Conservation (phyloP, 2,113 vertebrate species). For the Grallaria varia region DNA sequence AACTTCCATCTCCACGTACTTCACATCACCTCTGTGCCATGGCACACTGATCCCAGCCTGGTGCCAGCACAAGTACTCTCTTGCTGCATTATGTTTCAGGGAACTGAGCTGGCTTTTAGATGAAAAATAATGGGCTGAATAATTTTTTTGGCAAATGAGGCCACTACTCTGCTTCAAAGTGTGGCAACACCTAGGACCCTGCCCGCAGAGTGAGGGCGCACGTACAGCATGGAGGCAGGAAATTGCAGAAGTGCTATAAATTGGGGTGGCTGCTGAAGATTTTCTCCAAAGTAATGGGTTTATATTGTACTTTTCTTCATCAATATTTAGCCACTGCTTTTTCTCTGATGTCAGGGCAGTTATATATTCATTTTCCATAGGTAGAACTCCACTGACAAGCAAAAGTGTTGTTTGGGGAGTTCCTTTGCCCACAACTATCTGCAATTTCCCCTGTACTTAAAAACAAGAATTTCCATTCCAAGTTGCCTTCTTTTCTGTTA, state of each 20-base stretch:
- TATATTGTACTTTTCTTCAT: neutral
- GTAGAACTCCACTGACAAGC: neutral
- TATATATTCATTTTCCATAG: neutral
- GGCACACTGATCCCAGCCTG: neutral
- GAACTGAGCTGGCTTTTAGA: neutral
- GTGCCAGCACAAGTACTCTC: neutral
- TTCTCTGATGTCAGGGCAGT: neutral
- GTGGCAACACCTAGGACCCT: neutral
- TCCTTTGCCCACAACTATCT: neutral
- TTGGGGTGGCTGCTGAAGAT: neutral
- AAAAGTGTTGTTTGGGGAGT: neutral
- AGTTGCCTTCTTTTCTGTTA: neutral
- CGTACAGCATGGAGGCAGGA: neutral
- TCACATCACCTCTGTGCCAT: neutral
- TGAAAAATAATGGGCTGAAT: neutral
- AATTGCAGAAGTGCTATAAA: neutral
- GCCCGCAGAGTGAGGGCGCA: accelerated
- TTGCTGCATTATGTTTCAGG: neutral
- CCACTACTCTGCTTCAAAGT: neutral
- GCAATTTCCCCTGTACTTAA: neutral
- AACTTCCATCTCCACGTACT: neutral
- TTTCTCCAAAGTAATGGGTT: neutral
- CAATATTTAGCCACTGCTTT: neutral
- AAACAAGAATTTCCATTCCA: neutral
- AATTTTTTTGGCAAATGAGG: neutral